These are phyloP conservation scores for Elephantulus edwardii DNA, from an alignment of 2,113 vertebrate genomes.

Conservation along the genomic window DNA sequence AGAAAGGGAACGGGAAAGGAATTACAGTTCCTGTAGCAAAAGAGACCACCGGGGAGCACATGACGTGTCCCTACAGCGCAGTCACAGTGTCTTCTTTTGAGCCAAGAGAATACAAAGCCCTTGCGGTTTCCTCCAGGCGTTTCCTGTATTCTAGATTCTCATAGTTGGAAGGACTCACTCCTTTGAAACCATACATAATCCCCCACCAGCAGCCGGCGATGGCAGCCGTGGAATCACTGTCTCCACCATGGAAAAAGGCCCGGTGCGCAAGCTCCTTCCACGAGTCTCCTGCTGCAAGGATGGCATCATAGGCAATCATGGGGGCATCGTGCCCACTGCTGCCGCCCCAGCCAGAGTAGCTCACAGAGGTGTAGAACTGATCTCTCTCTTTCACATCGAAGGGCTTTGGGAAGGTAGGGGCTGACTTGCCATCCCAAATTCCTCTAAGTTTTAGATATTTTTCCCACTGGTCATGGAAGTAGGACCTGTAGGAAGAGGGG, in stretches of 20 bases:
- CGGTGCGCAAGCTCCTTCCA: conserved; percentile 86
- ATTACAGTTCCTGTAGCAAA: background rate
- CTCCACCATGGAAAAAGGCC: conserved; percentile 88
- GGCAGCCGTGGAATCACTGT: conserved; percentile 87
- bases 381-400: conserved; percentile 86
- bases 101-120: conserved; percentile 78
- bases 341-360: conserved; percentile 85
- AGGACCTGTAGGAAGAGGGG: conserved; percentile 82
- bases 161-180: conserved; percentile 81
- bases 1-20: conserved; percentile 39
- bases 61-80: conserved; percentile 15
- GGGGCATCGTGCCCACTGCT: conserved; percentile 89
- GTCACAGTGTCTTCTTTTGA: conserved; percentile 27
- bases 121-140: conserved; percentile 81
- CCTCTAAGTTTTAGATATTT: conserved; percentile 85
- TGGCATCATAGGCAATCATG: conserved; percentile 89
- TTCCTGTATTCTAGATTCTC: conserved; percentile 84
- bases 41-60: background rate
- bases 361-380: conserved; percentile 83
- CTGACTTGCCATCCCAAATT: conserved; percentile 81
- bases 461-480: conserved; percentile 86
- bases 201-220: conserved; percentile 90
- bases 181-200: conserved; percentile 82
- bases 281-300: conserved; percentile 84
- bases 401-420: conserved; percentile 81